Base-by-base conservation (phyloP, 2,888 invertebrate species). In the Mylabris sibirica region DNA sequence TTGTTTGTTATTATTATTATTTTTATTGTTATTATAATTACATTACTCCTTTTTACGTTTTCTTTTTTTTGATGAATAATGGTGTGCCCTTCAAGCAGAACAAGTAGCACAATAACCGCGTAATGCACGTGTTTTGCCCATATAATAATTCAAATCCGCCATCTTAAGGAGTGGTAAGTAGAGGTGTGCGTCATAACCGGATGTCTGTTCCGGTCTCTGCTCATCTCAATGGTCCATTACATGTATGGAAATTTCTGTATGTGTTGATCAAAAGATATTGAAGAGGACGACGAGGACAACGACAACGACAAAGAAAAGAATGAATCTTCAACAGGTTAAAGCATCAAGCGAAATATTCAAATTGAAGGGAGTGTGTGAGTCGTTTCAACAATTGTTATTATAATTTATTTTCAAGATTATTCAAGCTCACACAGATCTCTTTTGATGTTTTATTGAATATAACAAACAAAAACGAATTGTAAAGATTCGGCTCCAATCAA, bases 141-240 rank as follows among this genome's bases (percentile, higher is more conserved):
- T 63, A 72, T 73, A 73, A 73, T 77, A 76, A 76, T 77, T 76
- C 73, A 74, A 74, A 74, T 78, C 75, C 75, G 75, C 75, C 76
- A 75, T 76, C 76, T 76, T 77, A 78, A 75, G 78, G 77, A 76
- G 78, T 76, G 76, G 76, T 76, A 73, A 74, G 70, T 69, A 70
- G 75, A 77, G 77, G 77, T 76, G 74, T 78, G 78, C 76, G 76
- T 78, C 77, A 78, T 75, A 80, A 82, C 83, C 83, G 84, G 84
- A 84, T 83, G 84, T 83, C 80, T 78, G 81, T 83, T 83, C 82
- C 82, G 83, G 81, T 81, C 76, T 76, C 76, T 81, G 81, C 76
- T 76, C 80, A 79, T 79, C 81, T 81, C 80, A 81, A 81, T 81
- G 80, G 79, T 78, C 77, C 79, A 79, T 80, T 77, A 77, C 79